Evolutionary conservation across 2,113 vertebrate genomes (phyloP).

Genomic region (Synodontis membranacea): DNA sequence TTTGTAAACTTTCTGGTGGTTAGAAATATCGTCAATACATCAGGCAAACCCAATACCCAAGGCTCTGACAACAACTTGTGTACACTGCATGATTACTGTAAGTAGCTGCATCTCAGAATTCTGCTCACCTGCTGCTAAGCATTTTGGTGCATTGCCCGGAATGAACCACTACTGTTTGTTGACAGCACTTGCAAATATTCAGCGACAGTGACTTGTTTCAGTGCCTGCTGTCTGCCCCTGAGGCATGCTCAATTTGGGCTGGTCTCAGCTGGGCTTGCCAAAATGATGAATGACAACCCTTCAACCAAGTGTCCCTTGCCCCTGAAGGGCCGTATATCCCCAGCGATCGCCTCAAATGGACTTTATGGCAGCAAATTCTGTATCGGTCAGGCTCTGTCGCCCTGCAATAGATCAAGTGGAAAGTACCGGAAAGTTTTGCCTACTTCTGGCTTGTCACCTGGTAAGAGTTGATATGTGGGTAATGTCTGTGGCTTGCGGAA

Average conservation of each 20-base stretch:
- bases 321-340: conserved; percentile 43
- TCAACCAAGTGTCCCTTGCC: conserved; percentile 50
- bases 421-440: conserved; percentile 39
- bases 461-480: conserved; percentile 31
- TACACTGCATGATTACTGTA: conserved; percentile 15
- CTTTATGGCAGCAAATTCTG: conserved; percentile 44
- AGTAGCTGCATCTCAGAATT: conserved; percentile 11
- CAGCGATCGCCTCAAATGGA: conserved; percentile 34
- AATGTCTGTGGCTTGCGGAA: conserved; percentile 9
- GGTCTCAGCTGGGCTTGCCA: conserved; percentile 49
- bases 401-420: conserved; percentile 41
- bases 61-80: neutral
- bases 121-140: conserved; percentile 21
- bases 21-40: neutral
- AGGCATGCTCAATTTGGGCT: conserved; percentile 44
- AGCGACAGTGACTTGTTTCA: conserved; percentile 37
- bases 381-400: conserved; percentile 34
- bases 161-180: conserved; percentile 28
- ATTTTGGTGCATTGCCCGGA: conserved; percentile 35
- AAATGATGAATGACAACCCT: conserved; percentile 53
- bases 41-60: conserved; percentile 11
- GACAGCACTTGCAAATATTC: conserved; percentile 46
- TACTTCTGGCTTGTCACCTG: conserved; percentile 34
- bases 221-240: conserved; percentile 30
- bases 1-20: neutral